Conservation (phyloP, 1,140 invertebrate species). For the Drosophila dunni region DNA sequence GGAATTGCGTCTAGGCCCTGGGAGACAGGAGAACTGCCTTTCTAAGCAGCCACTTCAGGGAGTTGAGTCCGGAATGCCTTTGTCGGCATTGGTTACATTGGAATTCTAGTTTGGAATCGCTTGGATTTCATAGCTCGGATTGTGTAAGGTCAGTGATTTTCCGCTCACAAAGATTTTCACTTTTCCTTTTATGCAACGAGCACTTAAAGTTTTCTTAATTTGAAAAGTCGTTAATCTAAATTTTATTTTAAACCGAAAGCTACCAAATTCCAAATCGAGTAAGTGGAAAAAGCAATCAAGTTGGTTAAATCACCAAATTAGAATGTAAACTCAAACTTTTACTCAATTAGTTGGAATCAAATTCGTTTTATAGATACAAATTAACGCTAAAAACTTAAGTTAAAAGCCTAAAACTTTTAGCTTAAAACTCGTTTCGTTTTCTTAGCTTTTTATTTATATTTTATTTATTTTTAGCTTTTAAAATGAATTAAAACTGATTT, state of each 20-base stretch:
- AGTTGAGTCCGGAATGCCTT: constrained; percentile 24
- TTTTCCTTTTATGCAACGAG: constrained; percentile 10
- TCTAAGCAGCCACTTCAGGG: constrained; percentile 20
- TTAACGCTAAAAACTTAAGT: not conserved
- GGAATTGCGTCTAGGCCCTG: constrained; percentile 23
- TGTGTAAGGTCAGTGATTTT: constrained; percentile 37
- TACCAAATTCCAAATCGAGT: not conserved
- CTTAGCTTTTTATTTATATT: constrained; percentile 46
- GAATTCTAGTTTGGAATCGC: constrained; percentile 26
- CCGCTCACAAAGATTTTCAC: constrained; percentile 21
- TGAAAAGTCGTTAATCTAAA: not conserved
- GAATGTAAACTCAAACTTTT: not conserved
- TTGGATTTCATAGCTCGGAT: constrained; percentile 1
- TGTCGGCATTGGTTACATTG: constrained; percentile 30
- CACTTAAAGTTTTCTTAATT: not conserved
- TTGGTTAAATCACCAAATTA: too few relatives aligned
- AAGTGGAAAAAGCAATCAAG: not conserved
- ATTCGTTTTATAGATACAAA: not conserved
- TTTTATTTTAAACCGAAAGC: not conserved
- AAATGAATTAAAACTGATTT: constrained; percentile 66
- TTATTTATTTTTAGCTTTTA: constrained; percentile 43
- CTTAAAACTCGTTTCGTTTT: constrained; percentile 55
- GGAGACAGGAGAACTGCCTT: constrained; percentile 16
- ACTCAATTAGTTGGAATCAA: not conserved
- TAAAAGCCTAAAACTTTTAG: constrained; percentile 9